These are phyloP conservation scores for Pristiophorus japonicus DNA, from an alignment of 2,113 vertebrate species.

Conservation along the genomic window DNA sequence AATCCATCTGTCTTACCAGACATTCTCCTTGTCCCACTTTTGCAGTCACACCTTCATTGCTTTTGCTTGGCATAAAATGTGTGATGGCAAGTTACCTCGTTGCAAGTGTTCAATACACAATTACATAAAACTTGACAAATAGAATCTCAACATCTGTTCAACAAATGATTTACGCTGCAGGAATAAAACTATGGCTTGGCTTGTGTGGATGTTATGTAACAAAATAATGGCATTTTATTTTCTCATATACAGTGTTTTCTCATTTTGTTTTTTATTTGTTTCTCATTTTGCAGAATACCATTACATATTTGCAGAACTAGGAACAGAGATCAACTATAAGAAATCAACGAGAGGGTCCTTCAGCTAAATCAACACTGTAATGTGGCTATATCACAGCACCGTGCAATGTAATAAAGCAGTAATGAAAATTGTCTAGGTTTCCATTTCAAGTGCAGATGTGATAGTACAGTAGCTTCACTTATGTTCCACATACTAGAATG, in stretches of 20 bases:
- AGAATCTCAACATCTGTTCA: background rate
- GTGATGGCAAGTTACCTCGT: background rate
- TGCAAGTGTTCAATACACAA: background rate
- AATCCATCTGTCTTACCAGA: background rate
- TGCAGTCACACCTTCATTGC: background rate
- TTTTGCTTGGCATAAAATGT: background rate
- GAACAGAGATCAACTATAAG: background rate
- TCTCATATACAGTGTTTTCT: background rate
- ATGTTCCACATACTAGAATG: background rate
- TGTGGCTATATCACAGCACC: background rate
- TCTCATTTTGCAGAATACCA: background rate
- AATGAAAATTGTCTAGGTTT: background rate
- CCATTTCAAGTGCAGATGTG: background rate
- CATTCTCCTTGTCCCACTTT: background rate
- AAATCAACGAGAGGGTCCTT: background rate
- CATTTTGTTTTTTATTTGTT: conserved; percentile 7
- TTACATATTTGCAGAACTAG: background rate
- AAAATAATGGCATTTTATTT: background rate
- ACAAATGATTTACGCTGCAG: background rate
- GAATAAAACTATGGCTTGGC: background rate
- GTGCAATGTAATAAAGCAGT: background rate
- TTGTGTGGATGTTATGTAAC: background rate
- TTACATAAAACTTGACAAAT: background rate
- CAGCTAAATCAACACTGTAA: background rate
- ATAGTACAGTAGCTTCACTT: background rate